phyloP scores from a whole-genome alignment of 2,888 invertebrate genomes.

The Tetragonisca angustula region DNA sequence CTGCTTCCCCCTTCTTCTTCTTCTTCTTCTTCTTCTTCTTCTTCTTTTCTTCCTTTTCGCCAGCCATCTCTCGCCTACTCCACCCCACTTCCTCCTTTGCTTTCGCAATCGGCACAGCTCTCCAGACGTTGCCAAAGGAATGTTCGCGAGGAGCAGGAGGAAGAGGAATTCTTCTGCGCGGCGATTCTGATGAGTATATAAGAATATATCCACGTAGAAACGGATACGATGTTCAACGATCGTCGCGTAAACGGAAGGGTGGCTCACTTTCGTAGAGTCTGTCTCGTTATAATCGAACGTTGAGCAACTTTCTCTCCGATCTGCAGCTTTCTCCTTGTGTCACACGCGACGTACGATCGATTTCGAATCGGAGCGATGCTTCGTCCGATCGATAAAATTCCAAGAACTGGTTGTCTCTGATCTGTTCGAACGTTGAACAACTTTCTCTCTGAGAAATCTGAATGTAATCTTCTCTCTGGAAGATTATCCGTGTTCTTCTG shows the following conservation, averaged over 20 bases:
- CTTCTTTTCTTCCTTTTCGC: background rate
- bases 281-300: no score
- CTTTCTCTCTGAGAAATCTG: no score
- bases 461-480: no score
- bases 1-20: conserved; percentile 39
- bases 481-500: no score
- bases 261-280: background rate
- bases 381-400: no score
- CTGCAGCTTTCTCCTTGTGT: no score
- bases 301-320: no score
- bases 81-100: conserved; percentile 57
- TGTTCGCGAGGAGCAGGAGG: conserved; percentile 6
- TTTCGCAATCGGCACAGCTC: conserved; percentile 63
- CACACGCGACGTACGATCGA: no score
- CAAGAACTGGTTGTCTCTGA: background rate
- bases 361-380: no score
- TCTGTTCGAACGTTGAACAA: background rate
- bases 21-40: conserved; percentile 10
- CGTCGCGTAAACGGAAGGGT: background rate
- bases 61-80: conserved; percentile 28
- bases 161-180: conserved; percentile 63
- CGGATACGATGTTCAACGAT: conserved; percentile 22
- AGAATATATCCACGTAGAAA: conserved; percentile 18
- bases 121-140: conserved; percentile 60
- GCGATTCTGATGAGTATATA: conserved; percentile 65